phyloP scores from a whole-genome alignment of 1,140 invertebrate species.

The Eriocheir sinensis region DNA sequence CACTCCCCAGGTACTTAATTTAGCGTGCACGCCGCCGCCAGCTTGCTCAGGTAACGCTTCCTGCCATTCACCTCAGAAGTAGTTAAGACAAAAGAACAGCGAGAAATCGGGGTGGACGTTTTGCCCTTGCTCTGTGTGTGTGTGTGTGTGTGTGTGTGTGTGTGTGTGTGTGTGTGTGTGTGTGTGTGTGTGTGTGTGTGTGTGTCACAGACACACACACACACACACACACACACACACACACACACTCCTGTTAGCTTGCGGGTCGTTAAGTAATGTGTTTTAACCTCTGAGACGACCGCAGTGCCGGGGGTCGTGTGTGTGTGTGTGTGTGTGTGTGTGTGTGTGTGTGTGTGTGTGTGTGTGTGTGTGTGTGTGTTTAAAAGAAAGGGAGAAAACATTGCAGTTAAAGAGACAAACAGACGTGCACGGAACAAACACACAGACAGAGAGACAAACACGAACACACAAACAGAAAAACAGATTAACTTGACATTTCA shows the following conservation, averaged over 20 bases:
- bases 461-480: too few species aligned
- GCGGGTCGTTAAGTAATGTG: conserved; percentile 12
- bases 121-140: background rate
- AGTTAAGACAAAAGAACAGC: background rate
- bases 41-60: background rate
- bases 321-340: conserved; percentile 15
- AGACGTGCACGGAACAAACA: too few species aligned
- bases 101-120: background rate
- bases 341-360: conserved; percentile 30
- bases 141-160: too few species aligned
- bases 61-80: background rate
- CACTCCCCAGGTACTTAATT: background rate
- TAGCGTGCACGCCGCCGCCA: background rate
- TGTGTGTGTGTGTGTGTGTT: background rate
- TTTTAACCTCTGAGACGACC: background rate
- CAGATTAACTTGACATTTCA: too few species aligned
- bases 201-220: too few species aligned
- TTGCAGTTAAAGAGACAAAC: background rate
- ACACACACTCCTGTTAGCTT: background rate
- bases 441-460: too few species aligned
- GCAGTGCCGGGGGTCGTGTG: background rate
- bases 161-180: too few species aligned
- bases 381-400: background rate
- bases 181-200: too few species aligned
- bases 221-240: too few species aligned